Evolutionary conservation across 2,113 vertebrate species (phyloP).

Genomic region (Oreochromis niloticus): DNA sequence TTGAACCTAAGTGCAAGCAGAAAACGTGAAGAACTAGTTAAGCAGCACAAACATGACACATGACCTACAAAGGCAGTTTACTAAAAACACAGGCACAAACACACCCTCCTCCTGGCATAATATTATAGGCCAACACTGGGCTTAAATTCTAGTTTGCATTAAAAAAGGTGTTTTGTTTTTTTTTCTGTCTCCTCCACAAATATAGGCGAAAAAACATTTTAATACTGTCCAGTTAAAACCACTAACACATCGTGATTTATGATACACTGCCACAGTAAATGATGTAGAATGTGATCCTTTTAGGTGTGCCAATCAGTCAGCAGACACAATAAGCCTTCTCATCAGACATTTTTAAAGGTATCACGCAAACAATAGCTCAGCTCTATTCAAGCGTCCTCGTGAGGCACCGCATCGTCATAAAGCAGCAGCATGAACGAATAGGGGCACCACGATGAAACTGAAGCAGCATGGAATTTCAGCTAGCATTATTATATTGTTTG

Average conservation of each 20-base stretch:
- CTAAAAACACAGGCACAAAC: slow-evolving; percentile 17
- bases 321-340: background rate
- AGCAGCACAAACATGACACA: slow-evolving; percentile 45
- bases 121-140: too few relatives aligned
- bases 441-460: background rate
- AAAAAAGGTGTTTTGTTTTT: rapidly evolving
- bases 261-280: background rate
- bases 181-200: rapidly evolving
- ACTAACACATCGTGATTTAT: background rate
- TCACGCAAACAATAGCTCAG: background rate
- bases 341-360: background rate
- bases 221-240: background rate
- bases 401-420: background rate
- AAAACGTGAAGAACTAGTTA: slow-evolving; percentile 57
- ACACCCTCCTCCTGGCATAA: background rate
- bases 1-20: background rate
- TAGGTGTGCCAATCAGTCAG: background rate
- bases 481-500: rapidly evolving
- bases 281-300: background rate
- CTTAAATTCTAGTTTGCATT: background rate
- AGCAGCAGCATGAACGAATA: background rate
- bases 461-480: background rate
- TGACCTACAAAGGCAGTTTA: background rate
- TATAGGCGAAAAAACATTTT: rapidly evolving
- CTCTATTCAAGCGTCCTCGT: background rate